Evolutionary conservation across 2,888 invertebrate genomes (phyloP).

Genomic region (Mimumesa dahlbomi): DNA sequence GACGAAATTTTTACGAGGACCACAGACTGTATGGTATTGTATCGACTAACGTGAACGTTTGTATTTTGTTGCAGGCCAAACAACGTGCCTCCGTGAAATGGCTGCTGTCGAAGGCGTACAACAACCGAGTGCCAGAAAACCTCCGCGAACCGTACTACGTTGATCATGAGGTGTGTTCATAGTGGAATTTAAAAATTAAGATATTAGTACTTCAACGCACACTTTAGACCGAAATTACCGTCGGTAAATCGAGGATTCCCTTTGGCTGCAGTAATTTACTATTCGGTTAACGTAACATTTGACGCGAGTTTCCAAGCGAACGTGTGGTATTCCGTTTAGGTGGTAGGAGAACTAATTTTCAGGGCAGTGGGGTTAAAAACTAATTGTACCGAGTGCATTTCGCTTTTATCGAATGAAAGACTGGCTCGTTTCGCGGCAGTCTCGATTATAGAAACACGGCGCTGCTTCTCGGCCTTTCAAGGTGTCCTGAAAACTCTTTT

Average conservation of each 20-base stretch:
- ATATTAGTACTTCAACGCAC: neutral
- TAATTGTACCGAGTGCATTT: constrained; percentile 13
- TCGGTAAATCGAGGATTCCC: too few relatives aligned
- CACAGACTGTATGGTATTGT: too few relatives aligned
- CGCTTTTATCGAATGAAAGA: constrained; percentile 6
- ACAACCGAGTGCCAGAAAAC: constrained; percentile 96
- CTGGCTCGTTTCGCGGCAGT: neutral
- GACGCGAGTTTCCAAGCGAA: too few relatives aligned
- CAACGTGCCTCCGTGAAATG: constrained; percentile 97
- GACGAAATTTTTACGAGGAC: neutral
- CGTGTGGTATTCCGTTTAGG: too few relatives aligned
- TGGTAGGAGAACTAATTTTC: too few relatives aligned
- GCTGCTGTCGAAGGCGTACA: constrained; percentile 97
- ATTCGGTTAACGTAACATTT: too few relatives aligned
- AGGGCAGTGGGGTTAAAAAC: neutral
- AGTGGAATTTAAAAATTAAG: too few relatives aligned
- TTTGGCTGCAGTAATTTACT: neutral
- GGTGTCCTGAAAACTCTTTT: constrained; percentile 38
- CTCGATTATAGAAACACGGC: constrained; percentile 1
- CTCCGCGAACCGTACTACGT: constrained; percentile 96
- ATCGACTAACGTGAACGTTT: neutral
- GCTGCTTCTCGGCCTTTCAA: constrained; percentile 18
- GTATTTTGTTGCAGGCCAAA: constrained; percentile 89
- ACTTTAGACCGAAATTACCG: too few relatives aligned
- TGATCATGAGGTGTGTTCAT: constrained; percentile 94